phyloP scores from a whole-genome alignment of 2,888 invertebrate genomes.

The Patella ulyssiponensis region DNA sequence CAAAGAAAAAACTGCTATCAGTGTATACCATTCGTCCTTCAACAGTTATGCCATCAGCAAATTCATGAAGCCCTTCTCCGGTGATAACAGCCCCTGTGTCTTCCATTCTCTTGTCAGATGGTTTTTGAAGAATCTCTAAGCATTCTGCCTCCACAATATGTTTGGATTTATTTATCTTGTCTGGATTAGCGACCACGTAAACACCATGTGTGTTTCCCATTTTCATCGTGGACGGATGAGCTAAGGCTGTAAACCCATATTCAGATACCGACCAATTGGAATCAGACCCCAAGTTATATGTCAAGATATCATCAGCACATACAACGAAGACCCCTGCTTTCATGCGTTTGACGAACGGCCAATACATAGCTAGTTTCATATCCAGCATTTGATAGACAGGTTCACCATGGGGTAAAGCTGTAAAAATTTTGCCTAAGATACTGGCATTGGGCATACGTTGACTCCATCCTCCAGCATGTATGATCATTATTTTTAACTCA shows the following conservation, averaged over 20 bases:
- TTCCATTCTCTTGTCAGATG: conserved; percentile 68
- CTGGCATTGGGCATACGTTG: conserved; percentile 73
- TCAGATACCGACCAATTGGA: conserved; percentile 52
- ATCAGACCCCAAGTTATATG: conserved; percentile 59
- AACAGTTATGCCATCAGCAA: conserved; percentile 47
- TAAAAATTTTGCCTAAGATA: conserved; percentile 73
- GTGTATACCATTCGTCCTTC: conserved; percentile 69
- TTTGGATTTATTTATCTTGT: conserved; percentile 42
- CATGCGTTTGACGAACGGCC: conserved; percentile 72
- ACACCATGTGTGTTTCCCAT: conserved; percentile 73
- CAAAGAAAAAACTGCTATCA: conserved; percentile 74
- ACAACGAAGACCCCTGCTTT: conserved; percentile 71
- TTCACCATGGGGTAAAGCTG: conserved; percentile 69
- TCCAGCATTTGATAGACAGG: conserved; percentile 72
- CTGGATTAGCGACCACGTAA: conserved; percentile 68
- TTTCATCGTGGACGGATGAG: conserved; percentile 72
- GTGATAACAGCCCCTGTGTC: conserved; percentile 66
- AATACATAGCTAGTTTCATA: conserved; percentile 72
- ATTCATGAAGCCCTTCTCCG: conserved; percentile 32
- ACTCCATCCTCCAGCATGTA: conserved; percentile 74
- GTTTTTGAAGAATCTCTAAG: conserved; percentile 73
- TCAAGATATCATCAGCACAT: conserved; percentile 73
- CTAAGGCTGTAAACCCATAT: conserved; percentile 72
- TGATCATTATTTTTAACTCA: conserved; percentile 66
- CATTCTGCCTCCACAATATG: conserved; percentile 63